Evolutionary conservation across 2,888 invertebrate genomes (phyloP).

Genomic region (Eristalis pertinax): DNA sequence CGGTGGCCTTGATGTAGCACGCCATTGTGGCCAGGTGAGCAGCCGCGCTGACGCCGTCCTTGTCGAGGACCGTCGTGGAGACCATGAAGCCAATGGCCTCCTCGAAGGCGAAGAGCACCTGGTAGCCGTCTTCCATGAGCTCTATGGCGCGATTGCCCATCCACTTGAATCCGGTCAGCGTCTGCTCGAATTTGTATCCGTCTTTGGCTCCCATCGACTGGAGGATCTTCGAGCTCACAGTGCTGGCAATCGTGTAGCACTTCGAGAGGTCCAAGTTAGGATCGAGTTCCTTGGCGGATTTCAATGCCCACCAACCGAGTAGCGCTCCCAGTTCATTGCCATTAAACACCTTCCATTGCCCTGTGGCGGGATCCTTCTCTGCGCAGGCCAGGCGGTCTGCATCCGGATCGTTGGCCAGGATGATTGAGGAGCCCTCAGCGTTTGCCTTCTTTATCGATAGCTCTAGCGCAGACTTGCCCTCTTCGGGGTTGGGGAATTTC

Average conservation of each 20-base stretch:
- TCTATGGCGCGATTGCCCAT: constrained; percentile 94
- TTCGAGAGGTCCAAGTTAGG: constrained; percentile 83
- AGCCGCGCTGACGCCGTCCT: constrained; percentile 97
- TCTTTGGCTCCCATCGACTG: constrained; percentile 89
- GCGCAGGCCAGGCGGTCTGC: constrained; percentile 98
- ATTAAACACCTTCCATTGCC: constrained; percentile 84
- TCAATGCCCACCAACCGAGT: constrained; percentile 95
- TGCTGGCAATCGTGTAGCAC: constrained; percentile 93
- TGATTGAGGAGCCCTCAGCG: constrained; percentile 85
- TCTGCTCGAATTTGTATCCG: constrained; percentile 91
- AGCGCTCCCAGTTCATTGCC: constrained; percentile 98
- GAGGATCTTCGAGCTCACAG: constrained; percentile 98
- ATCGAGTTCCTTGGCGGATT: constrained; percentile 82
- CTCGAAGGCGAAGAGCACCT: constrained; percentile 96
- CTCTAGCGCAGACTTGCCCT: constrained; percentile 90
- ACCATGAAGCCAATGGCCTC: constrained; percentile 99
- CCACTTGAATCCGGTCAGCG: constrained; percentile 99
- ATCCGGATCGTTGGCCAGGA: constrained; percentile 99
- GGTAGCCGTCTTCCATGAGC: constrained; percentile 87
- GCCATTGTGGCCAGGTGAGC: constrained; percentile 89
- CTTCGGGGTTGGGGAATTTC: constrained; percentile 98
- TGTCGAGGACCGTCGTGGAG: constrained; percentile 93
- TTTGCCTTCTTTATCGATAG: constrained; percentile 91
- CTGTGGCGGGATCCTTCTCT: constrained; percentile 85
- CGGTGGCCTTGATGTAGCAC: constrained; percentile 85